phyloP scores from a whole-genome alignment of 2,113 vertebrate species.

The Rhombomys opimus region DNA sequence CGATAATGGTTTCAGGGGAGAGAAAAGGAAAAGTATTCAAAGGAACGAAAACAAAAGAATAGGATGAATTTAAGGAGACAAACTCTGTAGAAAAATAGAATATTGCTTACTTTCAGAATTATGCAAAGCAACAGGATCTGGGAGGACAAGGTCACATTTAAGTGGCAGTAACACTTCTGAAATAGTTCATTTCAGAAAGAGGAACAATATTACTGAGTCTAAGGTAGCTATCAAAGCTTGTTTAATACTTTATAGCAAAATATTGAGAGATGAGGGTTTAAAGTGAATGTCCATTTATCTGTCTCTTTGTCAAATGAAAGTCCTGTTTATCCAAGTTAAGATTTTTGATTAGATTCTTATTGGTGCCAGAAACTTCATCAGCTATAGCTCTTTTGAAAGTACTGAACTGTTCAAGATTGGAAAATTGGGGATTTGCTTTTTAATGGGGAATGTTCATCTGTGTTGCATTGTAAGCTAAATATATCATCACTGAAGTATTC shows the following conservation, averaged over 20 bases:
- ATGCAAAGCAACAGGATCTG: slow-evolving; percentile 28
- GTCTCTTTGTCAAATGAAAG: slow-evolving; percentile 60
- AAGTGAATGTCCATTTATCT: slow-evolving; percentile 60
- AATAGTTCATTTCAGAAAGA: slow-evolving; percentile 69
- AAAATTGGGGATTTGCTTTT: slow-evolving; percentile 69
- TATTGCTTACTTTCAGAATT: slow-evolving; percentile 40
- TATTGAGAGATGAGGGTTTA: slow-evolving; percentile 44
- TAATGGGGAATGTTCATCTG: slow-evolving; percentile 55
- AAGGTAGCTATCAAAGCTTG: slow-evolving; percentile 46
- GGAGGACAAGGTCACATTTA: slow-evolving; percentile 69
- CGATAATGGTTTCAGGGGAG: background rate
- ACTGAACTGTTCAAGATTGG: slow-evolving; percentile 31
- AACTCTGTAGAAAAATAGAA: slow-evolving; percentile 64
- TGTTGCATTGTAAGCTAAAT: slow-evolving; percentile 49
- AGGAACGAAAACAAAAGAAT: background rate
- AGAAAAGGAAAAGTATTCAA: background rate
- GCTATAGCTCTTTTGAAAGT: slow-evolving; percentile 60
- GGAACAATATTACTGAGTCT: background rate
- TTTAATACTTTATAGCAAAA: slow-evolving; percentile 64
- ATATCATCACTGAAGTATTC: background rate
- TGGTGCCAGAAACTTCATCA: slow-evolving; percentile 55
- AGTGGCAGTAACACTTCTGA: slow-evolving; percentile 59
- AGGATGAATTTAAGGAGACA: background rate
- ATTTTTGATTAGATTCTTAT: slow-evolving; percentile 62
- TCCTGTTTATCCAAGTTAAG: slow-evolving; percentile 63